Evolutionary conservation across 2,888 invertebrate species (phyloP).

Genomic region (Dioctria linearis): DNA sequence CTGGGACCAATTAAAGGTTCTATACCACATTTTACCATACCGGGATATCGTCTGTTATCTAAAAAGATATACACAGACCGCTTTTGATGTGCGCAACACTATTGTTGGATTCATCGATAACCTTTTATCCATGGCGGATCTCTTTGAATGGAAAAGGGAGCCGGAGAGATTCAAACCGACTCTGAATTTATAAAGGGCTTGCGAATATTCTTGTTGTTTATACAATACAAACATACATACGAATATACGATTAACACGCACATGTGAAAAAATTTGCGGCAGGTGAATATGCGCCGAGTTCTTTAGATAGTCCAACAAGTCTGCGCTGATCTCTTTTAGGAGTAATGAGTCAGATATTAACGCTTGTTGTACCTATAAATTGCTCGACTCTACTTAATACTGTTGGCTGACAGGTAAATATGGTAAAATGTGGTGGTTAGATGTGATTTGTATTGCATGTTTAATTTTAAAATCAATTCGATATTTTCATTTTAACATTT

Average conservation of each 20-base stretch:
- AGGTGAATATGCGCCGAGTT: slow-evolving; percentile 54
- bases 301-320: slow-evolving; percentile 36
- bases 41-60: slow-evolving; percentile 57
- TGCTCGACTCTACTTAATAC: slow-evolving; percentile 16
- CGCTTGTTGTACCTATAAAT: slow-evolving; percentile 30
- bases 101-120: slow-evolving; percentile 59
- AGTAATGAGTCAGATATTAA: slow-evolving; percentile 39
- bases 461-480: too few species aligned
- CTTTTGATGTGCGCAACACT: slow-evolving; percentile 58
- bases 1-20: slow-evolving; percentile 58
- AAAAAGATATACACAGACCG: slow-evolving; percentile 52
- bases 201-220: slow-evolving; percentile 51
- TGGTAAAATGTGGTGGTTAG: too few species aligned
- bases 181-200: slow-evolving; percentile 45
- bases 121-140: slow-evolving; percentile 57
- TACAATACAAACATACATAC: too few species aligned
- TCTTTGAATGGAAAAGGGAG: slow-evolving; percentile 55
- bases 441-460: too few species aligned
- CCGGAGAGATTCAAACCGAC: slow-evolving; percentile 53
- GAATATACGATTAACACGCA: slow-evolving; percentile 55
- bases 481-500: too few species aligned
- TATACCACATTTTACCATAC: slow-evolving; percentile 56
- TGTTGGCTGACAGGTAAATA: neutral
- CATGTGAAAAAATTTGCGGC: slow-evolving; percentile 54
- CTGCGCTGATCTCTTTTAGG: neutral